Evolutionary conservation across 2,113 vertebrate species (phyloP), one percentile per base, ranked within the genome.

Genomic region (Morone chrysops): DNA sequence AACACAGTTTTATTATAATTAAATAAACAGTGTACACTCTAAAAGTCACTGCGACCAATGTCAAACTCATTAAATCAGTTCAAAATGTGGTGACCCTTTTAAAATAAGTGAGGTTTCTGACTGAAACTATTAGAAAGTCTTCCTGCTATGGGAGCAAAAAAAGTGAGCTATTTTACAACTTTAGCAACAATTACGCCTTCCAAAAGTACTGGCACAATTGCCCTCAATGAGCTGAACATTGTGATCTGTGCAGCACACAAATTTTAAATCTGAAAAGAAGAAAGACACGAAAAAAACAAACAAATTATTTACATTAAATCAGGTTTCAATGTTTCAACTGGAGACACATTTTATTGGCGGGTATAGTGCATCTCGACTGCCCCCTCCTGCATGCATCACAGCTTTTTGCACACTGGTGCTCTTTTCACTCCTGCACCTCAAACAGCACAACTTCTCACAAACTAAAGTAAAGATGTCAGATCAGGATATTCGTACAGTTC

Each of bases 391-490:
- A 31, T 31, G 31, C 31, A 4, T 31, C 31, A 31, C 31, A 31
- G 31, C 31, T 31, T 31, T 25, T 1, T 25, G 25, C 25, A 25
- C 25, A 25, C 25, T 25, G 25, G 25, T 31, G 31, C 31, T 31
- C 31, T 31, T 31, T 31, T 31, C 31, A 31, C 31, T 31, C 31
- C 25, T 25, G 25, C 25, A 25, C 25, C 31, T 31, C 31, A 31
- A 31, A 31, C 31, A 31, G 31, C n/a, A n/a, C n/a, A n/a, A 10
- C 18, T 60, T 48, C 41, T 14, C 73, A 47, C 61, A 50, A 59
- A 74, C 70, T 54, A 31, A 70, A 86, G 17, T 73, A 7, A 48
- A 82, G 61, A 31, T 75, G 51, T 17, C 10, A 68, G 65, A 71
- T 65, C 41, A 38, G 7, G 48, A 80, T 18, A 6, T 75, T 63